Evolutionary conservation across 2,797 vertebrate genomes (phyloP), one percentile per base, ranked within the genome.

Genomic region (Petrocephalus sullivani): DNA sequence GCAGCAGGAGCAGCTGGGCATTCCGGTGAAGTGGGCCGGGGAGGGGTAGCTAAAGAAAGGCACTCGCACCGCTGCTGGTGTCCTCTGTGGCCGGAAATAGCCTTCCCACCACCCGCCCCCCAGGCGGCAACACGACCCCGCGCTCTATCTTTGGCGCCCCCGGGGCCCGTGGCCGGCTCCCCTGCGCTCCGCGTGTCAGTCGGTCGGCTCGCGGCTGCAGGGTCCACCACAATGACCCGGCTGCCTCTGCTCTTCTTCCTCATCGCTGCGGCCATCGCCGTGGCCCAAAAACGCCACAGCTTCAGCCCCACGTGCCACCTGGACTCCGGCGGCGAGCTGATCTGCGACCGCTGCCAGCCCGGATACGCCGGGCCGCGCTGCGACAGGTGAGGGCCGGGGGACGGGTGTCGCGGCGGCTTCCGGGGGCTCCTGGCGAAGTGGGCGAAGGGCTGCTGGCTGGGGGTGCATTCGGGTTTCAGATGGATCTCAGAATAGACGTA

Each of bases 271-370:
- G 75, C 41, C 78, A 4, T 3, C 33, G 85, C 92, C 33, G 92
- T 89, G 92, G 61, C 92, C 88, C 91, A 92, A 90, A 91, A 93
- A 89, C 93, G 89, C 90, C 93, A 88, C 86, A 99, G 98, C 92
- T 99, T 99, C 93, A 99, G 98, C 91, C 98, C 98, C 0, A 98
- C 96, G 0, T 99, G 98, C 92, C 97, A 95, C 92, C 93, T 97
- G 84, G 94, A 97, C 83, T 91, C 4, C 85, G 94, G 90, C 4
- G 96, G 91, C 64, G 95, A 96, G 91, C 23, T 97, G 93, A 90
- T 97, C 89, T 99, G 98, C 0, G 96, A 99, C 90, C 94, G 91
- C 46, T 99, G 98, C 89, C 94, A 92, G 81, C 90, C 90, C 1
- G 97, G 97, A 23, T 97, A 99, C 78, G 21, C 94, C 4, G 98